Conservation (phyloP, 2,888 invertebrate species). For the Villa cingulata region DNA sequence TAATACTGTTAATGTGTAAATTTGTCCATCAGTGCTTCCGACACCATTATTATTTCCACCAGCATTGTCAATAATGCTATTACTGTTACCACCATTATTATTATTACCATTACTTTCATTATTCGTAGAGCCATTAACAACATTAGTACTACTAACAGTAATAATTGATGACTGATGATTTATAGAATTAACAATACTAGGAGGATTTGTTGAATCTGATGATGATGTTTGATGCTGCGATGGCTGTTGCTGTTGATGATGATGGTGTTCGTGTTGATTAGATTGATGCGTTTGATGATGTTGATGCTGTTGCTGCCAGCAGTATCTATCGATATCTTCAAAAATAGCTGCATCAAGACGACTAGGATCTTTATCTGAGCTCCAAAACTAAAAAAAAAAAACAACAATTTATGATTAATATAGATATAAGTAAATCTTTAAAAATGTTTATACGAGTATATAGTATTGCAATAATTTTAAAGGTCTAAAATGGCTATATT, state of each 20-base stretch:
- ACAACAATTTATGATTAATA: neutral
- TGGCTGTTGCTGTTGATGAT: constrained; percentile 22
- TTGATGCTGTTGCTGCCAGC: constrained; percentile 53
- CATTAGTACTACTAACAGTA: constrained; percentile 38
- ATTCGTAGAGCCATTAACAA: no score
- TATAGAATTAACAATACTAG: constrained; percentile 20
- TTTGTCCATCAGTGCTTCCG: constrained; percentile 57
- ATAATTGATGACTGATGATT: constrained; percentile 27
- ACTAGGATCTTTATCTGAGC: constrained; percentile 49
- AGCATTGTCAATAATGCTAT: constrained; percentile 17
- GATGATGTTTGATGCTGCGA: constrained; percentile 38
- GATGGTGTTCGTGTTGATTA: constrained; percentile 11
- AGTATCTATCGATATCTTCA: constrained; percentile 74
- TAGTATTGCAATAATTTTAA: no score
- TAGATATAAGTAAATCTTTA: no score
- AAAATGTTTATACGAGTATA: no score
- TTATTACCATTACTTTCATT: no score
- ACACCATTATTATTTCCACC: constrained; percentile 18
- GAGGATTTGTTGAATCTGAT: constrained; percentile 38
- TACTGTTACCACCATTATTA: constrained; percentile 23
- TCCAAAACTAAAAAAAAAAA: constrained; percentile 29
- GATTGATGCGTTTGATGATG: constrained; percentile 18
- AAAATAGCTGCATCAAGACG: constrained; percentile 60
- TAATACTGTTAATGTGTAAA: constrained; percentile 75
- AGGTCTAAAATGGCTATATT: no score